Base-by-base conservation (phyloP, 2,888 invertebrate genomes). In the Drosophila paranaensis region DNA sequence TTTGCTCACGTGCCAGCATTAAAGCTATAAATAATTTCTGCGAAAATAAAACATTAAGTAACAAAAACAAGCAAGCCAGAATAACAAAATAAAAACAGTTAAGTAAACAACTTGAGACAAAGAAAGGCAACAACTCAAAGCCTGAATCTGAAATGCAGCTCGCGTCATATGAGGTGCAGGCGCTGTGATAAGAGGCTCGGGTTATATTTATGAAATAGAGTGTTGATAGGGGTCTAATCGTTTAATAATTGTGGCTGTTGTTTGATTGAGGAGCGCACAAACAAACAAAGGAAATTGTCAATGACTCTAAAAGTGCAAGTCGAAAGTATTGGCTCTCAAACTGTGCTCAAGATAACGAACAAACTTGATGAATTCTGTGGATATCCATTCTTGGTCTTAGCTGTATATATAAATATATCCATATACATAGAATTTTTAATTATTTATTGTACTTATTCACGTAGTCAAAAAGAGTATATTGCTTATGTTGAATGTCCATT, bases 1-100 rank as follows among this genome's bases (percentile, higher is more conserved):
- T 33, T 50, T 45, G 50, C 25, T 77, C 77, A 77, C 77, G 74
- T 77, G 79, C 77, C 46, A 25, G 25, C 51, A 60, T 62, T 54
- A 50, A 72, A 50, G 60, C 68, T 78, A 74, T 55, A 69, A 74
- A 74, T 74, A 68, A 51, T 35, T 43, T 51, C 37, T 40, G 45
- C 27, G 63, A 55, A 40, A 70, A 45, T 27, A 42, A 63, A 30
- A 14, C 30, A 48, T 14, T 48, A 27, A n/a, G 6, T 14, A 43
- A 53, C n/a, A 20, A 14, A 33, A 56, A 16, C 30, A 33, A 33
- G 30, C 30, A 33, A 33, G 8, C 8, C 4, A 16, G 30, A 30
- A 48, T 16, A 48, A 40, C 9, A 16, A 48, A 30, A 48, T 16
- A 48, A 40, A 13, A 77, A 14, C 35, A 58, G 51, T 43, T 43